Percentiles rank a stretch among this genome's conserved stretches.
These are phyloP conservation scores for Speoplatyrhinus poulsoni DNA, from an alignment of 2,113 vertebrate genomes.

Conservation along the genomic window DNA sequence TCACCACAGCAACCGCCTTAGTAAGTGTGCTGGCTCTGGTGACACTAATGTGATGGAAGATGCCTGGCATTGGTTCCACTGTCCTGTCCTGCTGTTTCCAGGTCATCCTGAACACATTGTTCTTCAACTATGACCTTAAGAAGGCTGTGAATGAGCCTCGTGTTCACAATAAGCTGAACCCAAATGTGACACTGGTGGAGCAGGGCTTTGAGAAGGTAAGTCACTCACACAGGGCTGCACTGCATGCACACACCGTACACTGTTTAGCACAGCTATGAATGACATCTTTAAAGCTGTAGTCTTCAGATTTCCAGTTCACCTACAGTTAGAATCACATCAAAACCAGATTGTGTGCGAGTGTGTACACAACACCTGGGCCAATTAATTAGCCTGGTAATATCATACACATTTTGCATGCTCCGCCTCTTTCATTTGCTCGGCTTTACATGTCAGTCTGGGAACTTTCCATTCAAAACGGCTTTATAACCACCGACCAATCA, in stretches of 20 bases:
- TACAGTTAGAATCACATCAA: no score
- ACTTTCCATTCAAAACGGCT: no score
- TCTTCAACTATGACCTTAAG: constrained; percentile 90
- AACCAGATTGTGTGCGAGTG: no score
- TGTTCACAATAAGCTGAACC: constrained; percentile 90
- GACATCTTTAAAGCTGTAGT: background rate
- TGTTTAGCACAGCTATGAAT: background rate
- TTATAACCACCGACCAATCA: no score
- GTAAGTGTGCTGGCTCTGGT: constrained; percentile 64
- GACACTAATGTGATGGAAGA: background rate
- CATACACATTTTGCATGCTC: no score
- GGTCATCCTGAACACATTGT: constrained; percentile 88
- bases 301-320: no score
- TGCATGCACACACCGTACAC: no score
- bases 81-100: constrained; percentile 48
- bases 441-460: no score
- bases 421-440: no score
- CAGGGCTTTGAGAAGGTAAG: constrained; percentile 73
- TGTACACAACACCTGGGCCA: no score
- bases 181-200: constrained; percentile 83
- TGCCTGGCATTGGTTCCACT: background rate
- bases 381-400: no score
- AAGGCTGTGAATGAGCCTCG: constrained; percentile 84
- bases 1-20: constrained; percentile 90
- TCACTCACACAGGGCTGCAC: background rate